Base-by-base conservation (phyloP, 2,888 invertebrate species). In the Aspidiotus destructor region DNA sequence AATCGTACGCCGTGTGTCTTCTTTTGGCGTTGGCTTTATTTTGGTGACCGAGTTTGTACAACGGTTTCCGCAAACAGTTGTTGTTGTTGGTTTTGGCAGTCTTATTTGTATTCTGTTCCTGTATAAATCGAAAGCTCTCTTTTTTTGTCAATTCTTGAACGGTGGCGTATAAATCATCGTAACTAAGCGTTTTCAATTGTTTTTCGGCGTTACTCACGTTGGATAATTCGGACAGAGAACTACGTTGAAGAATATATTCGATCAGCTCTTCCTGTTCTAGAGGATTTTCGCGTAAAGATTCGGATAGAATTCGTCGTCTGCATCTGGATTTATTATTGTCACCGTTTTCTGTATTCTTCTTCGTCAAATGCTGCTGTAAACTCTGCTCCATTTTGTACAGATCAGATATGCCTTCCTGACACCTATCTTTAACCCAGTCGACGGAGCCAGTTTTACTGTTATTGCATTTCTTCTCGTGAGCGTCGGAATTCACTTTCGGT, bases 261-360 rank as follows among this genome's bases (percentile, higher is more conserved):
- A 78, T 72, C 3, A 77, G 74, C 2, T 75, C 74, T 11, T 75
- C 75, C 62, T 77, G 76, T 69, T 78, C 77, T 58, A 78, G 75
- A 28, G 78, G 76, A 70, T 77, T 75, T 41, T 77, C 77, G 75
- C 42, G 74, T 74, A 73, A 75, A 73, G 52, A 71, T 68, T 72
- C 72, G n/a, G 74, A 72, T 13, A 73, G 60, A 6, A 70, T 69
- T 60, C 71, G 68, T 9, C 68, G 69, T 55, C 70, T 71, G 61
- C 73, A 74, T 16, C 68, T 72, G 17, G 60, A 70, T 17, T 62
- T 69, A 48, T 53, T 69, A 70, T 69, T 70, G 68, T 68, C 70
- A n/a, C 10, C 55, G 10, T 48, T 58, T 17, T 65, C 57, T 57
- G 57, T 58, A 17, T 57, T n/a, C 68, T 48, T 70, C 69, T 48